Conservation (phyloP, 53 echinoderm and acorn worm genomes). For the Henricia sp. region DNA sequence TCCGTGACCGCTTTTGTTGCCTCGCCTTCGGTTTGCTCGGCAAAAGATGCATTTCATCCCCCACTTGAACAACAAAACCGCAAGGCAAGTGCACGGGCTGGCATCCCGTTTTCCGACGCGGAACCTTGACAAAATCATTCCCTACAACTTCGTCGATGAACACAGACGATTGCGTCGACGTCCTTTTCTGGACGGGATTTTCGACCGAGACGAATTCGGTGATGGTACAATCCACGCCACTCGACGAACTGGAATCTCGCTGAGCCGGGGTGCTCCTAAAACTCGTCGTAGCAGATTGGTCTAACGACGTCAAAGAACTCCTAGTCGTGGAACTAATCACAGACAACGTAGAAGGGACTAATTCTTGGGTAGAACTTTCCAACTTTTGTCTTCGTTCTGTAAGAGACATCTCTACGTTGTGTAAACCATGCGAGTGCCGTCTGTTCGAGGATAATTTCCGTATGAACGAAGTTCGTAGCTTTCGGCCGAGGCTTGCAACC, state of each 20-base stretch:
- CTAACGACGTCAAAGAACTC: conserved; percentile 52
- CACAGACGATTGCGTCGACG: conserved; percentile 19
- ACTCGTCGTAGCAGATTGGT: conserved; percentile 32
- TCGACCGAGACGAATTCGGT: conserved; percentile 21
- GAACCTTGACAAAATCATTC: too few relatives aligned
- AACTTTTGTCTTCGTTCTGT: not conserved
- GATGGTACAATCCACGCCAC: conserved; percentile 62
- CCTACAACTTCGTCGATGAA: too few relatives aligned
- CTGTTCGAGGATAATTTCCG: conserved; percentile 39
- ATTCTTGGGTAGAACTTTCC: conserved; percentile 25
- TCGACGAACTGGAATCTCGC: conserved; percentile 64
- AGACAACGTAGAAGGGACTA: conserved; percentile 43
- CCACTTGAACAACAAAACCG: conserved; percentile 15
- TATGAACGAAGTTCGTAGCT: conserved; percentile 53
- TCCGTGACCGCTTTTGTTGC: conserved; percentile 57
- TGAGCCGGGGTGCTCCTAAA: conserved; percentile 35
- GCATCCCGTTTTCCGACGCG: not conserved
- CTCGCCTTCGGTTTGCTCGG: conserved; percentile 12
- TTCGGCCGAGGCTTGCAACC: conserved; percentile 46
- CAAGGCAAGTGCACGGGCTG: not conserved
- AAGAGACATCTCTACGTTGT: conserved; percentile 27
- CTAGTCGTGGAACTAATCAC: conserved; percentile 49
- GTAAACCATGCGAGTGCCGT: conserved; percentile 2
- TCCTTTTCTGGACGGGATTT: not conserved
- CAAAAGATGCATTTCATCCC: conserved; percentile 39